Evolutionary conservation across 2,113 vertebrate genomes (phyloP), one percentile per base, ranked within the genome.

Genomic region (Apistogramma diplotaenia): DNA sequence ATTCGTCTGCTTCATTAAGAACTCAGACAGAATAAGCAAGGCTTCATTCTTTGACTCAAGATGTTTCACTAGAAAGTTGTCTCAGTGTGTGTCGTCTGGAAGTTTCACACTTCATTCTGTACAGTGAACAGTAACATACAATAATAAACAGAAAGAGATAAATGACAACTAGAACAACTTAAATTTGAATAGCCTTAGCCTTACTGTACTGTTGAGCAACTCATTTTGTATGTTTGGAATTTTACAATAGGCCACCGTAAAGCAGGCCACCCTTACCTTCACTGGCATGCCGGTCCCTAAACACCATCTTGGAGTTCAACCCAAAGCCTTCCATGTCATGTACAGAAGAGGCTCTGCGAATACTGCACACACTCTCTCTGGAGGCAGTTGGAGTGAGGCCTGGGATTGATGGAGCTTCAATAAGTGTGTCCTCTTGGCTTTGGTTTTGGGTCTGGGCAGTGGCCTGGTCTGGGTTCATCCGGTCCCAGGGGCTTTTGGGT

Each of bases 271-370:
- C 74, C 90, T 19, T 97, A 99, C 98, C 98, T 99, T 99, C 98
- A 19, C 98, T 99, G 86, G 97, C 96, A 0, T 99, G 98, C 35
- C 98, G 95, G 86, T 98, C 98, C 92, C 98, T 97, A 94, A 98
- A 99, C 70, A 92, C 73, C 73, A 83, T 89, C 93, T 97, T 97
- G 84, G 96, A 94, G 49, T 97, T 96, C 81, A 95, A 76, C 37
- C 89, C 95, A 87, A 97, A 97, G 81, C 96, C 97, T 93, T 99
- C 97, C 61, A 99, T 97, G 87, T 99, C 97, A 3, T 99, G 97
- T 15, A 97, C 96, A 1, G 98, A 99, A 61, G 98, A 99, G 0
- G 97, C 98, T 85, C 98, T 95, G 43, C 98, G 95, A 71, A 99
- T 96, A 10, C 96, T 98, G 87, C 97, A 97, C 91, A 98, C 58